Conservation (phyloP, 2,888 invertebrate genomes). For the Caenorhabditis doughertyi region DNA sequence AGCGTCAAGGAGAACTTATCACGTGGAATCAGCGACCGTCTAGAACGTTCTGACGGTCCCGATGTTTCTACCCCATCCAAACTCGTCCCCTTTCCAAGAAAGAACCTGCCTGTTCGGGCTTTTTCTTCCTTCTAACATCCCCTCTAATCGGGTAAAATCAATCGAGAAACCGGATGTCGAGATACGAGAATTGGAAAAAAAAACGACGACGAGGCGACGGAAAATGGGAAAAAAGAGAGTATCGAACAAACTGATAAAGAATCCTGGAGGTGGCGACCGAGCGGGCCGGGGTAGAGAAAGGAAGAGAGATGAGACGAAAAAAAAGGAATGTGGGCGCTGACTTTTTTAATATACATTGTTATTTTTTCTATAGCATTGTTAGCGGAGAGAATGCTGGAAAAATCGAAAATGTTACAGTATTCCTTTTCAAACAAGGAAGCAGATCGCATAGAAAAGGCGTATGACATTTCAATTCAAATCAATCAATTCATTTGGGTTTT, state of each 20-base stretch:
- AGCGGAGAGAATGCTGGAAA: background rate
- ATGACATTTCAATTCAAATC: conserved; percentile 37
- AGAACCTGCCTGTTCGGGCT: no score
- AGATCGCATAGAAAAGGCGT: background rate
- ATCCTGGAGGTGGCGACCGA: background rate
- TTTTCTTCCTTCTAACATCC: background rate
- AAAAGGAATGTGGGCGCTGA: background rate
- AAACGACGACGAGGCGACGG: background rate
- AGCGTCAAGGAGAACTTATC: no score
- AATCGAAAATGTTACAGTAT: background rate
- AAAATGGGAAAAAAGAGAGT: background rate
- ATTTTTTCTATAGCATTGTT: background rate
- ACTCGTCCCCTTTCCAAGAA: no score
- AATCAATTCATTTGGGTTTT: conserved; percentile 18
- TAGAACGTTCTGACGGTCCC: no score
- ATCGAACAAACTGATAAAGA: conserved; percentile 2
- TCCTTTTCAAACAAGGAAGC: background rate
- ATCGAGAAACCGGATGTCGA: background rate
- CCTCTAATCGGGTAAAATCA: conserved; percentile 9
- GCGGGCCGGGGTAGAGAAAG: background rate
- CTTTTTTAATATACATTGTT: conserved; percentile 2
- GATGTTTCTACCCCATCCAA: no score
- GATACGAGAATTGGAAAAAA: background rate
- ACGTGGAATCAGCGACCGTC: no score
- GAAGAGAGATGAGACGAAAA: background rate